Evolutionary conservation across 2,113 vertebrate genomes (phyloP).

Genomic region (Rhynchomys soricoides): DNA sequence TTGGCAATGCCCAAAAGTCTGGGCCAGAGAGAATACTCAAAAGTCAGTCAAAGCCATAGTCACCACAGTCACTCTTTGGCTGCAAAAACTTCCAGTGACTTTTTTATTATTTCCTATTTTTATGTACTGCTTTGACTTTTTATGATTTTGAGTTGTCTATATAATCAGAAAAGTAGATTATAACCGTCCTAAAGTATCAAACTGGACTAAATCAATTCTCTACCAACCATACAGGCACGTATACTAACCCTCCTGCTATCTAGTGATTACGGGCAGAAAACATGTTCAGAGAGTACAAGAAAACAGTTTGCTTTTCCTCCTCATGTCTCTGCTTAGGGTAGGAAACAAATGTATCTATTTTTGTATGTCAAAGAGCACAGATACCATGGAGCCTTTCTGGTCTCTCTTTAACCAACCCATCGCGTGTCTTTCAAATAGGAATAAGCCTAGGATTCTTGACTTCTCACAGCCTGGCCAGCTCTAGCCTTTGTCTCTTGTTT

Average conservation of each 20-base stretch:
- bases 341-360: background rate
- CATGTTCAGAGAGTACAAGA: background rate
- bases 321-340: background rate
- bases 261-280: background rate
- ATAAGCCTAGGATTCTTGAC: background rate
- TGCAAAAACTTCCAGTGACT: background rate
- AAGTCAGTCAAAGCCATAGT: background rate
- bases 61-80: background rate
- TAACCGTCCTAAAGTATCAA: background rate
- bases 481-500: conserved; percentile 15
- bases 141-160: background rate
- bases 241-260: background rate
- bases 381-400: background rate
- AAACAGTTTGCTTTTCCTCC: background rate
- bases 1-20: background rate
- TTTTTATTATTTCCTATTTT: conserved; percentile 21
- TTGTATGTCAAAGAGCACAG: background rate
- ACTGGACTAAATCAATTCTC: background rate
- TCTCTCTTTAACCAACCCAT: background rate
- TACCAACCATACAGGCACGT: background rate
- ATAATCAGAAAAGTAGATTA: background rate
- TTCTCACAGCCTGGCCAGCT: background rate
- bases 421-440: background rate
- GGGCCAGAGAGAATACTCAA: background rate
- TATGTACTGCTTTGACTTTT: background rate